These are phyloP conservation scores for Catostylus mosaicus DNA, from an alignment of 30 jellyfish, hydroid and myxozoan genomes.

Conservation along the genomic window DNA sequence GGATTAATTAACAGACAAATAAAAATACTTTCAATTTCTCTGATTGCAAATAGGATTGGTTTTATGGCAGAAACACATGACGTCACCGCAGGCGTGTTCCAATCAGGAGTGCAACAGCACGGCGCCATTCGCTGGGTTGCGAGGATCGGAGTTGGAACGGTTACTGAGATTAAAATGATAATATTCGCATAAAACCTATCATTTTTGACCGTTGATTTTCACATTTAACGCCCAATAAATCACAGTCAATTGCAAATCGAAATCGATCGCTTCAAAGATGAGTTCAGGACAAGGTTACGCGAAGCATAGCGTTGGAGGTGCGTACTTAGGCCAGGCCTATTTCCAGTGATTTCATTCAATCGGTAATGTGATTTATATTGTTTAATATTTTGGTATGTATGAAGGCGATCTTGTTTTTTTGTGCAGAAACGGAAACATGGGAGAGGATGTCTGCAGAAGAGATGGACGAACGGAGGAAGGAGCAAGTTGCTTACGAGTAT, in stretches of 20 bases:
- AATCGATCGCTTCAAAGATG: constrained; percentile 19
- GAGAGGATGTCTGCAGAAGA: constrained; percentile 92
- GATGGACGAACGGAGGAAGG: constrained; percentile 97
- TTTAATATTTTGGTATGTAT: not conserved
- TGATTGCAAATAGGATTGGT: not conserved
- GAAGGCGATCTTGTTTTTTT: not conserved
- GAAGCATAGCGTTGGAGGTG: constrained; percentile 69
- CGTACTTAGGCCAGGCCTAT: constrained; percentile 22
- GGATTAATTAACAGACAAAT: not conserved
- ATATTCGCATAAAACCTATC: not conserved
- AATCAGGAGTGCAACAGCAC: constrained; percentile 33
- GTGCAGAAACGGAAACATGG: constrained; percentile 87
- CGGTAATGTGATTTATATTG: not conserved
- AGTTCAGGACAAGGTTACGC: constrained; percentile 45
- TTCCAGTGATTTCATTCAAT: not conserved
- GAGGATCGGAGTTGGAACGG: not conserved
- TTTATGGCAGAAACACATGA: not conserved
- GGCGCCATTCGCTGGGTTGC: constrained; percentile 66
- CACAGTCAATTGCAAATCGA: not conserved
- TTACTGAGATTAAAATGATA: not conserved
- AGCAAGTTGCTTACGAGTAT: constrained; percentile 98
- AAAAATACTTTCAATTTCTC: not conserved
- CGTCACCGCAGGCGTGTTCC: constrained; percentile 81
- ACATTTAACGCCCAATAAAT: not conserved
- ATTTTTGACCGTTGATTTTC: no score